Evolutionary conservation across 2,113 vertebrate species (phyloP), one percentile per base, ranked within the genome.

Genomic region (Amblyornis subalaris): DNA sequence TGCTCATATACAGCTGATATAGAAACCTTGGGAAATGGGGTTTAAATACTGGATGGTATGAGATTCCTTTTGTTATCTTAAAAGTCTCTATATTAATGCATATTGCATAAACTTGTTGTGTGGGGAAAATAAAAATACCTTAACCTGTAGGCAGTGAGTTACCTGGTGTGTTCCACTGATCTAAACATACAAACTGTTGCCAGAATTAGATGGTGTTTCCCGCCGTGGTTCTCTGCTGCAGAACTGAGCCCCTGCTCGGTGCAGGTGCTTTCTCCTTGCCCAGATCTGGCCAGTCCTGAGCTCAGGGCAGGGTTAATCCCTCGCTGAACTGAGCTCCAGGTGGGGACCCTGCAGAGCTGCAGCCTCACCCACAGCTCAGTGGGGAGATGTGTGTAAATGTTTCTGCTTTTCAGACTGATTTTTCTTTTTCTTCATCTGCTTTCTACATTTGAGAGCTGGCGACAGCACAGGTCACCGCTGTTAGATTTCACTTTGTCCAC

Each of bases 381-480:
- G 1, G 5, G 38, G 33, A 47, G 21, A 1, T 51, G 47, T 47
- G 26, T 2, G 2, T 8, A 3, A 0, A 0, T 16, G 21, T 45
- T 90, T 71, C 77, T 94, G 64, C 28, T 84, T 70, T 81, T 36
- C 26, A 50, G 6, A 22, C 14, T 44, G 25, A 1, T 36, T 10
- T 36, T 44, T n/a, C n/a, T 50, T 55, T 40, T 20, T 36, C 7
- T 85, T 92, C 29, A 14, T 61, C 42, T 57, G 8, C 25, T 73
- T 61, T 28, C 42, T 66, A 1, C 6, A 5, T 66, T 31, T 62
- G 33, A 69, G 28, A 57, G 17, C 10, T 31, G 5, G 13, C 21
- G 47, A 18, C 24, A 57, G 20, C 17, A 4, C 45, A 88, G 15
- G 24, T 64, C 28, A 0, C 29, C 69, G 73, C 42, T 80, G 14